Base-by-base conservation (phyloP, 1,140 invertebrate species). In the Hypothenemus hampei region DNA sequence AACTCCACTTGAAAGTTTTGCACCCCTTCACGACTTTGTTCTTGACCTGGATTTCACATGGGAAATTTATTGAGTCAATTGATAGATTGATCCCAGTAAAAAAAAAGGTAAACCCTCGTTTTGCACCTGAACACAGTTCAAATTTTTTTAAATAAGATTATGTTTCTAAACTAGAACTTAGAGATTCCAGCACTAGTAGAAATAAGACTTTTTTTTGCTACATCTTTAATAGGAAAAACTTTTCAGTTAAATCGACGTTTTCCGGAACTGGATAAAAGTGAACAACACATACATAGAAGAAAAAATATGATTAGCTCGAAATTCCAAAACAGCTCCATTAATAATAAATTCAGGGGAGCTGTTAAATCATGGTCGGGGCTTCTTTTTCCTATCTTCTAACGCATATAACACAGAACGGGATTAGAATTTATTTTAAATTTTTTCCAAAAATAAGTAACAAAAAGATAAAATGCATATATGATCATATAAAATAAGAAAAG, bases 291-390 rank as follows among this genome's bases (percentile, higher is more conserved):
- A 37, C 37, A 24, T n/a, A n/a, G n/a, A n/a, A 20, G 23, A 11
- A 48, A 35, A 51, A 37, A 51, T 51, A 51, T 51, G 49, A 51
- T 51, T 51, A 51, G 33, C 15, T 37, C 29, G 49, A 51, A 51
- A 51, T 23, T 51, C 49, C 49, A 43, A 50, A 51, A 51, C 49
- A 51, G 18, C 29, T 23, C 49, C 49, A 51, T 51, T 51, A 51
- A 51, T 51, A 51, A 51, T 51, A 36, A 51, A 51, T 51, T 43
- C 37, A 51, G 35, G 23, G 49, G 40, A 51, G 49, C 37, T 41
- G 47, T 50, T 50, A 50, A 50, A 50, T 50, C 47, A 50, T 39
- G 44, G 16, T 16, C 15, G 11, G 15, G 15, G 16, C 35, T 37
- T 16, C 16, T 37, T 37, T 37, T 16, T 37, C 35, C 35, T 37